Evolutionary conservation across 2,113 vertebrate species (phyloP).

Genomic region (Ploceus nigricollis): DNA sequence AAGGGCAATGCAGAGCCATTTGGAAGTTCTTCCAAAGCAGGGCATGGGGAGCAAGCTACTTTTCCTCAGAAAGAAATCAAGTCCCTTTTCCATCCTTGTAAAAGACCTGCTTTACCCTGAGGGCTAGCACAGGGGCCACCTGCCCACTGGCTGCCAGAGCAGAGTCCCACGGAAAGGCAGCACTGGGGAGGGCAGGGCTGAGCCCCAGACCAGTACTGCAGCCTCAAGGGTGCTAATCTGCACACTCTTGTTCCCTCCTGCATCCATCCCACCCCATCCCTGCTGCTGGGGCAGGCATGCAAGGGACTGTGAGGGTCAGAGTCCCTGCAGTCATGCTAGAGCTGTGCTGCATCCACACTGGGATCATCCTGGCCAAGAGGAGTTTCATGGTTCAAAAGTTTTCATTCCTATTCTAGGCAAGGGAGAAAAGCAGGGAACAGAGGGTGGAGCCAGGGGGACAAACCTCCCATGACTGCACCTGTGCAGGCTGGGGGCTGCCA

Average conservation of each 20-base stretch:
- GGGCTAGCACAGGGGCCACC: not conserved
- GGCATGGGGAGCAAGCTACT: not conserved
- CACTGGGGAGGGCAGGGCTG: not conserved
- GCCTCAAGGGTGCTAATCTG: not conserved
- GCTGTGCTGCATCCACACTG: not conserved
- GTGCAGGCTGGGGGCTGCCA: not conserved
- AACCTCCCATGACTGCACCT: not conserved
- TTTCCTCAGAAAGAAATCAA: not conserved
- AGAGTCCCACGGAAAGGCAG: not conserved
- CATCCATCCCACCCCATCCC: not conserved
- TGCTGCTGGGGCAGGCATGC: not conserved
- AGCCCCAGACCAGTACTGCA: accelerated
- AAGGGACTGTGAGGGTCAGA: not conserved
- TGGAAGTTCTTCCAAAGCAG: not conserved
- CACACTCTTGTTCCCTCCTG: not conserved
- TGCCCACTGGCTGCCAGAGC: not conserved
- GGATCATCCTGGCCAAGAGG: not conserved
- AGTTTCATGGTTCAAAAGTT: not conserved
- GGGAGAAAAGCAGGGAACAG: not conserved
- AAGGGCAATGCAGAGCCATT: not conserved
- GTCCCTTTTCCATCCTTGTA: not conserved
- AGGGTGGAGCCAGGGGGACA: not conserved
- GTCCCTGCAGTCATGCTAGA: not conserved
- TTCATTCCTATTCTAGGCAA: not conserved
- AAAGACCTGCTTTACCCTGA: not conserved